phyloP scores from a whole-genome alignment of 1,140 invertebrate genomes.

The Bombus confusus region DNA sequence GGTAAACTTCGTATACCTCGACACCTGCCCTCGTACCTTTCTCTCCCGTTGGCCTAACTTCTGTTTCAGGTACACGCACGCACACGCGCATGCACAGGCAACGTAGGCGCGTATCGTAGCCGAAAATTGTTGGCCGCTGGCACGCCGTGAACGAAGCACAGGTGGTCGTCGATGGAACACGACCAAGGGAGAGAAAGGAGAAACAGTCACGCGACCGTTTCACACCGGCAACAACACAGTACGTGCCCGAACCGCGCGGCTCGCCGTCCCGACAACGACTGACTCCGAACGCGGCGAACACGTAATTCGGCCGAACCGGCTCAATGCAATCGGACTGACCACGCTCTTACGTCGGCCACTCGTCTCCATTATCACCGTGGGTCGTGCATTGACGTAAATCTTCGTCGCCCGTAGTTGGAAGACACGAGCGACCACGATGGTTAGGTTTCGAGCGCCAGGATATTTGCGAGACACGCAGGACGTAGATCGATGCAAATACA shows the following conservation, averaged over 20 bases:
- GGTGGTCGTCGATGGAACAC: conserved; percentile 15
- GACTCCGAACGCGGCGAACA: conserved; percentile 24
- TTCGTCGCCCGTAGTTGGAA: not conserved
- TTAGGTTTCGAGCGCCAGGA: not conserved
- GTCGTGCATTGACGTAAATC: not conserved
- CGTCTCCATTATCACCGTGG: conserved; percentile 22
- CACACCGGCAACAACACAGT: no score
- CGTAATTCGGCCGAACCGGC: conserved; percentile 43
- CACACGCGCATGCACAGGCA: not conserved
- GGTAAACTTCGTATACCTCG: not conserved
- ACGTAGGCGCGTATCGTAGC: not conserved
- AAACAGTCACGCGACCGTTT: conserved; percentile 6
- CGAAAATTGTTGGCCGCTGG: conserved; percentile 9
- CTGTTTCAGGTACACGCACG: not conserved
- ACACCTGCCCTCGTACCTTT: conserved; percentile 43
- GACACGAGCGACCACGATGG: not conserved
- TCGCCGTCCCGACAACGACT: conserved; percentile 62
- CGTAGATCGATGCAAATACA: not conserved
- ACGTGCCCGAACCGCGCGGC: conserved; percentile 21
- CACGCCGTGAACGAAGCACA: not conserved
- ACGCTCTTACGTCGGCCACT: conserved; percentile 35
- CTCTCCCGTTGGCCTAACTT: not conserved
- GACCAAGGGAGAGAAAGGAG: not conserved
- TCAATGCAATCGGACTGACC: conserved; percentile 53
- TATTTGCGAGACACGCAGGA: not conserved